Evolutionary conservation across 2,797 vertebrate species (phyloP), one percentile per base, ranked within the genome.

Genomic region (Nasua narica): DNA sequence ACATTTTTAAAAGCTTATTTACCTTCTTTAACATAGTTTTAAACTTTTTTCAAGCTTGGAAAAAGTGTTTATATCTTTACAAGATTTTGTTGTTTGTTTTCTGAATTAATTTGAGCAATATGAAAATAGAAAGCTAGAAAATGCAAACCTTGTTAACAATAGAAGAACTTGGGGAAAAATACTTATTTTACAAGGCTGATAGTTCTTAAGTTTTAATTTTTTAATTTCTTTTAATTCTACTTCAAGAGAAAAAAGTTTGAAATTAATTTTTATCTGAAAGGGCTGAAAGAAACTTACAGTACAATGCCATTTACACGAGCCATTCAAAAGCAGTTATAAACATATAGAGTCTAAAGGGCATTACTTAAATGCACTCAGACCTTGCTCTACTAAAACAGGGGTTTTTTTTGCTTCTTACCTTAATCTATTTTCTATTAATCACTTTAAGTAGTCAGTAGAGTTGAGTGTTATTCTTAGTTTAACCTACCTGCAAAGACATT

Each of bases 51-150:
- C 72, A 91, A 50, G 40, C 27, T 37, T 79, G 29, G 78, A 79
- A 93, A 54, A 67, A 43, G 37, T n/a, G 9, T 87, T 58, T 25
- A 78, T 13, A 37, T n/a, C 3, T 89, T 77, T 35, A 65, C 37
- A 76, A 76, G 29, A 29, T 52, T 72, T 50, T 85, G 25, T 62
- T 37, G 14, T 65, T 83, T 88, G 2, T 90, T 74, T 85, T 69
- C 48, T 37, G 13, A 86, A 72, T 67, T 84, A 79, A 32, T 54
- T 89, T 72, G 86, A 13, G 19, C 48, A 92, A 32, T n/a, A 32
- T n/a, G 37, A 78, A 89, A 89, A 91, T 2, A 91, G 35, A 86
- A 60, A 50, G n/a, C 62, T 91, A 95, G 21, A 52, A 93, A 82
- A 69, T 25, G 19, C 29, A 70, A 82, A 77, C 11, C 21, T 54